phyloP scores from a whole-genome alignment of 2,888 invertebrate genomes.

The Thymelicus lineola region DNA sequence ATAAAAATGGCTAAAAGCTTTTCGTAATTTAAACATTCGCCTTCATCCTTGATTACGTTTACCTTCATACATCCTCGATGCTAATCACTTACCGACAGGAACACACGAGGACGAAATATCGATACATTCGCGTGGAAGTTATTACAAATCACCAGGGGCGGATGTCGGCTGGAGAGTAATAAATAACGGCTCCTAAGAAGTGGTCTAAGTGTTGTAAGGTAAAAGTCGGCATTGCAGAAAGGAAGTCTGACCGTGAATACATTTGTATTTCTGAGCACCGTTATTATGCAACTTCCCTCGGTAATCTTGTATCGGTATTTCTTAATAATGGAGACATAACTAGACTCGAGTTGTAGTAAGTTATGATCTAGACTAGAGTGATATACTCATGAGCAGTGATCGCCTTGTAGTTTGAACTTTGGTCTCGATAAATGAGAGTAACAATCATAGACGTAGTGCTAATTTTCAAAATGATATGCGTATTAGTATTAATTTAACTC shows the following conservation, averaged over 20 bases:
- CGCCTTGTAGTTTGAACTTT: no score
- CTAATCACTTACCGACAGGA: slow-evolving; percentile 52
- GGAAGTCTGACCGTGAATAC: slow-evolving; percentile 37
- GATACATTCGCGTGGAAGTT: slow-evolving; percentile 34
- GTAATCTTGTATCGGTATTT: slow-evolving; percentile 18
- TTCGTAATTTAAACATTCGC: slow-evolving; percentile 54
- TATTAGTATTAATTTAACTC: neutral
- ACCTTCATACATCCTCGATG: slow-evolving; percentile 59
- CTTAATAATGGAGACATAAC: slow-evolving; percentile 24
- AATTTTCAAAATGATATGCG: no score
- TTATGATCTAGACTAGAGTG: no score
- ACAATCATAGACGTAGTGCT: no score
- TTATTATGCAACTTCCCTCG: slow-evolving; percentile 28
- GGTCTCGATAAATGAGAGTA: no score
- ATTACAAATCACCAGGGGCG: slow-evolving; percentile 55
- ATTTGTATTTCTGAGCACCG: slow-evolving; percentile 31
- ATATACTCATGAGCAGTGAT: no score
- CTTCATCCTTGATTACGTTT: slow-evolving; percentile 49
- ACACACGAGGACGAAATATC: slow-evolving; percentile 55
- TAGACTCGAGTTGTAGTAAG: neutral
- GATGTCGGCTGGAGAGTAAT: slow-evolving; percentile 58
- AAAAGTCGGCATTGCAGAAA: slow-evolving; percentile 35
- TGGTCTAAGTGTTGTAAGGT: slow-evolving; percentile 41
- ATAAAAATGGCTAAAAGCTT: slow-evolving; percentile 55
- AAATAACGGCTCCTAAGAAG: slow-evolving; percentile 59